phyloP scores from a whole-genome alignment of 2,888 invertebrate genomes.

The Zhuqinia jingwanae region DNA sequence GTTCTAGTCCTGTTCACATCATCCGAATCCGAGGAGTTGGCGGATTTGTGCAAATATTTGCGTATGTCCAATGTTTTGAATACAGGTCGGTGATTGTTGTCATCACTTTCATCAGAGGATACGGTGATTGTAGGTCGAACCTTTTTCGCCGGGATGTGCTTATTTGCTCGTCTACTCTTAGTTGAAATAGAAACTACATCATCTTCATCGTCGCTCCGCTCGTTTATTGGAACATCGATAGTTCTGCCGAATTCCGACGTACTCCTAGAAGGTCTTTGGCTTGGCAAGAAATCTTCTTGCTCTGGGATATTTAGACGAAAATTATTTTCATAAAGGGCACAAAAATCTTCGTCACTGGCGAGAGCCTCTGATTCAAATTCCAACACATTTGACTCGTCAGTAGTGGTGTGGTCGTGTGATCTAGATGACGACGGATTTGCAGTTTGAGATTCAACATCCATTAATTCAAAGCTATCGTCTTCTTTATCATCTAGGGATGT shows the following conservation, averaged over 20 bases:
- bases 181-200: too few species aligned
- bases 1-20: too few species aligned
- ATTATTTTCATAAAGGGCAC: neutral
- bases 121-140: neutral
- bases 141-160: too few species aligned
- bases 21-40: neutral
- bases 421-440: neutral
- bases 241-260: constrained; percentile 50
- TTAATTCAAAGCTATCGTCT: constrained; percentile 38
- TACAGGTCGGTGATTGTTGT: constrained; percentile 3
- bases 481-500: neutral
- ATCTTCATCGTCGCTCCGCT: constrained; percentile 4
- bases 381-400: too few species aligned
- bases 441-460: constrained; percentile 19
- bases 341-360: constrained; percentile 15
- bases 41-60: constrained; percentile 2
- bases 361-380: neutral
- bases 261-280: constrained; percentile 28
- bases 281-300: constrained; percentile 52
- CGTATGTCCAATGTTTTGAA: too few species aligned
- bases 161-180: too few species aligned
- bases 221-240: constrained; percentile 9
- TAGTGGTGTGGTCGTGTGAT: neutral
- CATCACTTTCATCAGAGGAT: constrained; percentile 37
- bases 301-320: neutral